phyloP scores from a whole-genome alignment of 2,888 invertebrate genomes.

The Acleris emargana region DNA sequence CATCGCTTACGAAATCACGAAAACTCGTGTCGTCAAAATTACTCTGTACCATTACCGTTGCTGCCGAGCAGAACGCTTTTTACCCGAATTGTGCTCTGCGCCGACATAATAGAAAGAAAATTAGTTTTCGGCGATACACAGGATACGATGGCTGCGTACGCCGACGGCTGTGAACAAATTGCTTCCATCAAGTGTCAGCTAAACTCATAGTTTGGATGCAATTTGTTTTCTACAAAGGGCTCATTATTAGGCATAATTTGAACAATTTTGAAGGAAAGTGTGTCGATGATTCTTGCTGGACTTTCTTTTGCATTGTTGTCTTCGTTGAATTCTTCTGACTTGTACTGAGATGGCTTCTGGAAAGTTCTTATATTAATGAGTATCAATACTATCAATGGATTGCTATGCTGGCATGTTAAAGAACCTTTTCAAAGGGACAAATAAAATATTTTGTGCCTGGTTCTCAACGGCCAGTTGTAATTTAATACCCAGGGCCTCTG shows the following conservation, averaged over 20 bases:
- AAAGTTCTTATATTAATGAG: constrained; percentile 23
- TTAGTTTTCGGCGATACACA: constrained; percentile 28
- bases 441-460: too few species aligned
- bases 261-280: constrained; percentile 47
- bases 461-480: too few species aligned
- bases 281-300: constrained; percentile 41
- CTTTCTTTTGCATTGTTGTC: constrained; percentile 44
- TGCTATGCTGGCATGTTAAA: too few species aligned
- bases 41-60: constrained; percentile 44
- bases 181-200: constrained; percentile 59
- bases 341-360: constrained; percentile 11
- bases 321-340: constrained; percentile 23
- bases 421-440: too few species aligned
- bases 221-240: constrained; percentile 61
- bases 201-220: constrained; percentile 60
- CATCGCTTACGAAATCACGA: constrained; percentile 68
- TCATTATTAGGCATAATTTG: constrained; percentile 54
- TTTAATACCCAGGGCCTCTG: too few species aligned
- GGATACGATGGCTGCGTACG: constrained; percentile 39
- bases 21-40: constrained; percentile 73
- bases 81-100: constrained; percentile 43
- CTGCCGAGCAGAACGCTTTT: constrained; percentile 15
- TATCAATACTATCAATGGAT: constrained; percentile 1
- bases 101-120: constrained; percentile 38
- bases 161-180: constrained; percentile 58